Evolutionary conservation across 2,113 vertebrate species (phyloP).

Genomic region (Psittacara wagleri): DNA sequence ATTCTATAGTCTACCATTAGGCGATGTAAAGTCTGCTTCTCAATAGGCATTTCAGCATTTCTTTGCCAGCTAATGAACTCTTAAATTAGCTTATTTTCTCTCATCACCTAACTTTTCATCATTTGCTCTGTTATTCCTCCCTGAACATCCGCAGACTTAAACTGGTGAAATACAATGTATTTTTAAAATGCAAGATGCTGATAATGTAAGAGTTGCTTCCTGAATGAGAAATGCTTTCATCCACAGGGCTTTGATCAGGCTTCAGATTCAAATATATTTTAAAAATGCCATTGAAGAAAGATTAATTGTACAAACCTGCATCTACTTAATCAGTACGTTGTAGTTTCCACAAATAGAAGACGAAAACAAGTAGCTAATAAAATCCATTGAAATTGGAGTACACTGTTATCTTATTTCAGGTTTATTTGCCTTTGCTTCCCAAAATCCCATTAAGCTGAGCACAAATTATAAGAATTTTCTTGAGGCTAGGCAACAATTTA

Average conservation of each 20-base stretch:
- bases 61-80: not conserved
- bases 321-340: not conserved
- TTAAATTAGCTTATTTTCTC: not conserved
- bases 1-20: not conserved
- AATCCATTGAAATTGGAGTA: not conserved
- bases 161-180: not conserved
- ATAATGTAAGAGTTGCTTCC: not conserved
- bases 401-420: not conserved
- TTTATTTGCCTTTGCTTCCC: not conserved
- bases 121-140: not conserved
- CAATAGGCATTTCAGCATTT: not conserved
- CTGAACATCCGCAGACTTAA: not conserved
- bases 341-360: not conserved
- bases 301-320: not conserved
- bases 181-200: not conserved
- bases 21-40: not conserved
- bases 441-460: not conserved
- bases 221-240: not conserved
- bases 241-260: not conserved
- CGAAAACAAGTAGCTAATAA: not conserved
- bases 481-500: not conserved
- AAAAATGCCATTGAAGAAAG: not conserved
- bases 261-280: not conserved
- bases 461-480: not conserved
- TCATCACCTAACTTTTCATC: not conserved